Percentiles rank a stretch among this genome's conserved stretches.
phyloP scores from a whole-genome alignment of 92 coral and sea anemone genomes.

The Zoanthus gigantus region DNA sequence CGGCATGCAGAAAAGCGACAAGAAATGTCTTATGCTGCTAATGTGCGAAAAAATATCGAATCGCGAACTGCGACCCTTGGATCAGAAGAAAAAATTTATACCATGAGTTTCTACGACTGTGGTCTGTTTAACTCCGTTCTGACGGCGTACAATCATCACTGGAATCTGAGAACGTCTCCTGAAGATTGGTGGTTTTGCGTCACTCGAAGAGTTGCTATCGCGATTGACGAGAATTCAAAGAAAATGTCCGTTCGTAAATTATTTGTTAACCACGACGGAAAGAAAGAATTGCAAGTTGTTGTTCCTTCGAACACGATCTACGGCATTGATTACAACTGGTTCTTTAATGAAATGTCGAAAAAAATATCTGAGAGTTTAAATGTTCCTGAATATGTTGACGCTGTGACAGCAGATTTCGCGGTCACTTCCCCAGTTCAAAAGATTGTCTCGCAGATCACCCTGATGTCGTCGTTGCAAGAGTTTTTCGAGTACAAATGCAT shows the following conservation, averaged over 20 bases:
- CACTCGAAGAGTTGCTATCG: constrained; percentile 65
- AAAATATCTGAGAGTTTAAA: constrained; percentile 61
- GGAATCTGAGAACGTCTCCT: constrained; percentile 78
- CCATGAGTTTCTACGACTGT: not conserved
- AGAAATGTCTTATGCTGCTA: not conserved
- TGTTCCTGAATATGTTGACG: constrained; percentile 79
- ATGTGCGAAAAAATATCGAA: not conserved
- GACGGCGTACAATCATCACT: constrained; percentile 76
- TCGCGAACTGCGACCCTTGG: constrained; percentile 15
- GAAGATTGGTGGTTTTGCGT: constrained; percentile 91
- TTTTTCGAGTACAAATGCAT: constrained; percentile 34
- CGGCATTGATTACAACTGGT: constrained; percentile 67
- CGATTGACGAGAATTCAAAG: constrained; percentile 64
- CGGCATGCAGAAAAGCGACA: not conserved
- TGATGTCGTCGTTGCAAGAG: constrained; percentile 70
- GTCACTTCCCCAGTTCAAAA: constrained; percentile 64
- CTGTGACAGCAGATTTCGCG: constrained; percentile 75
- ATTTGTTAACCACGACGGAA: constrained; percentile 73
- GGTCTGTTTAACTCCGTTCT: constrained; percentile 66
- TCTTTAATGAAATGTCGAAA: constrained; percentile 70
- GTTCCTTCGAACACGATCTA: constrained; percentile 63
- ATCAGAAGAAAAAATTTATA: constrained; percentile 23
- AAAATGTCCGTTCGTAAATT: constrained; percentile 58
- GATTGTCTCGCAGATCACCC: constrained; percentile 67
- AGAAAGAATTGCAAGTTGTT: constrained; percentile 62